Evolutionary conservation across 2,113 vertebrate species (phyloP), one percentile per base, ranked within the genome.

Genomic region (Melozone crissalis): DNA sequence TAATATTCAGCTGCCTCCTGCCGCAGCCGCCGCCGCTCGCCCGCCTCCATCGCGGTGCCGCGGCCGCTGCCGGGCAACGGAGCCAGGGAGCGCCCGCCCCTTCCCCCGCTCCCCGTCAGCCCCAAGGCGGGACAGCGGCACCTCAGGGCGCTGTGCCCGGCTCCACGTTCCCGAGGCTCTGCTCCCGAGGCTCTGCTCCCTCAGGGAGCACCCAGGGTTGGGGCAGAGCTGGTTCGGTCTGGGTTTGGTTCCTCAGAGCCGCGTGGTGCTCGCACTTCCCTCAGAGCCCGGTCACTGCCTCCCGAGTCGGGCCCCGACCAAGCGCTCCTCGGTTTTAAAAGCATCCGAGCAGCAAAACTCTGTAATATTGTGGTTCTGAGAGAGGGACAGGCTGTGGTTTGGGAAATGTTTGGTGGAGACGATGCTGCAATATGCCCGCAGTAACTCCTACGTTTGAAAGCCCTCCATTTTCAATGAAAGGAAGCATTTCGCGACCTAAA

Each of bases 1-100:
- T 98, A 99, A 52, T 98, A 98, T 58, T 98, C 98, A 1, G 96
- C 98, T 5, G 98, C 98, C 55, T 97, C 95, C 87, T 95, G 97
- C 39, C 62, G 37, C 11, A 89, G 87, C 58, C 96, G 33, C 63
- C 2, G 31, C 84, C 37, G 35, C 30, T 28, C 71, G 4, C 17
- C 55, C 26, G 21, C 37, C 39, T 91, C 76, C 96, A 97, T 97
- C 3, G 28, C 41, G 11, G 16, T 2, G 37, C 46, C 10, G 62
- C 72, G 21, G 35, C 62, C 55, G 74, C 66, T 79, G 85, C 75
- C n/a, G 43, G 35, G 75, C 51, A 57, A 80, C 85, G 49, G 8
- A 12, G 62, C 10, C 65, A 0, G 14, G 43, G 13, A 71, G 47
- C 20, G 30, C 66, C 85, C 46, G 46, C 22, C 65, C 18, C 49